Evolutionary conservation across 2,888 invertebrate species (phyloP).

Genomic region (Rhagium mordax): DNA sequence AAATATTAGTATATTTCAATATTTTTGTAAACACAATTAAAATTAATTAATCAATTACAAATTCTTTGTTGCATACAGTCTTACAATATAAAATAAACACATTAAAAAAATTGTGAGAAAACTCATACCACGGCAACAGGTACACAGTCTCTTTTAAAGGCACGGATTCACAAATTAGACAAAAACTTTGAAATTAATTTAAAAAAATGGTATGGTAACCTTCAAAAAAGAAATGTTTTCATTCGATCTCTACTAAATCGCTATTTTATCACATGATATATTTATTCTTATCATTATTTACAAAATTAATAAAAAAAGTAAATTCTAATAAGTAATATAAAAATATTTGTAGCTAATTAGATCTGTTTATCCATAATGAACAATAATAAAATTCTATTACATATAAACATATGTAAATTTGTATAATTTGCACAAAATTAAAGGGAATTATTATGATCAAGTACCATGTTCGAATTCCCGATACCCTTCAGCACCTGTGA

Average conservation of each 20-base stretch:
- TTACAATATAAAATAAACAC: slow-evolving; percentile 37
- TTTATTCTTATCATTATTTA: slow-evolving; percentile 37
- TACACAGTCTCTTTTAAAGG: slow-evolving; percentile 30
- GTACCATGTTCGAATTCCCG: slow-evolving; percentile 76
- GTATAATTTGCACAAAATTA: slow-evolving; percentile 17
- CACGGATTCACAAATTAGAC: slow-evolving; percentile 15
- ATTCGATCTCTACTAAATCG: slow-evolving; percentile 23
- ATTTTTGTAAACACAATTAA: slow-evolving; percentile 34
- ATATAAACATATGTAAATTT: slow-evolving; percentile 28
- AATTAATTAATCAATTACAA: slow-evolving; percentile 21
- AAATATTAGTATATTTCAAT: slow-evolving; percentile 16
- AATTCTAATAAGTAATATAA: slow-evolving; percentile 39
- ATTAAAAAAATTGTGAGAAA: slow-evolving; percentile 28
- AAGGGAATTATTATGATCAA: slow-evolving; percentile 55
- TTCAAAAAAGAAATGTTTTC: slow-evolving; percentile 19
- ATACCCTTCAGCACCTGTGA: slow-evolving; percentile 94
- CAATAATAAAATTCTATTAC: slow-evolving; percentile 33
- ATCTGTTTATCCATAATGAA: slow-evolving; percentile 38
- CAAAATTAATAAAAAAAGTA: slow-evolving; percentile 44
- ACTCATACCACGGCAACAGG: neutral
- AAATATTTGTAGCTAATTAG: slow-evolving; percentile 39
- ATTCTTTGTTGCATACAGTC: slow-evolving; percentile 37
- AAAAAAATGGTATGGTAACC: slow-evolving; percentile 29
- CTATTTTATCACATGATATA: slow-evolving; percentile 42
- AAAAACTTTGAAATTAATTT: slow-evolving; percentile 2